Base-by-base conservation (phyloP, 1,140 invertebrate species). In the Cherax quadricarinatus region DNA sequence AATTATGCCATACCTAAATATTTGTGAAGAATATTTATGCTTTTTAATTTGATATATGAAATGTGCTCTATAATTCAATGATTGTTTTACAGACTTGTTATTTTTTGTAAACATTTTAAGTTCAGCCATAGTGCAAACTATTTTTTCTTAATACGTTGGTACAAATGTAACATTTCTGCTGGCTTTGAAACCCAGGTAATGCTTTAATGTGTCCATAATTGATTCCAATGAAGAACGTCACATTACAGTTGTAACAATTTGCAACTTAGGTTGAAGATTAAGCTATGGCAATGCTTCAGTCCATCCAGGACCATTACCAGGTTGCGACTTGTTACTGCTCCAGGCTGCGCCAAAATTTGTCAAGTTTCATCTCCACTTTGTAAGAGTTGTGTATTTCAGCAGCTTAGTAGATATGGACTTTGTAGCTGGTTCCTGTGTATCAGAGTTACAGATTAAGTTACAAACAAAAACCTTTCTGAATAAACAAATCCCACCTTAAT, bases 91-190 rank as follows among this genome's bases (percentile, higher is more conserved):
- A 75, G 24, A 12, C 70, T 75, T 21, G 21, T 21, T 75, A 75
- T 75, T 75, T 75, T 75, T 75, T 75, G 9, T 21, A 75, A 75
- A 5, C 24, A 30, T 75, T 30, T 75, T 75, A 75, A 30, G 70
- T 75, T 75, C 30, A 75, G 70, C n/a, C n/a, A 70, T 70, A 70
- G 66, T 18, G 66, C 14, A 21, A 21, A 14, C 21, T 75, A 30
- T 75, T 30, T 75, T 75, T 5, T 75, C 70, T 75, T 75, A 30
- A 75, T 75, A 75, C 30, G 24, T 75, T 75, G 21, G 70, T 75
- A 75, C 21, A 75, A 75, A 75, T 75, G 70, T 75, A 30, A 75
- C 24, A 75, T 7, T 1, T 66, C 5, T 75, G 70, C 9, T 30
- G 9, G 70, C 70, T 75, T n/a, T 75, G 21, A 75, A 70, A 6